Evolutionary conservation across 2,797 vertebrate genomes (phyloP), one percentile per base, ranked within the genome.

Genomic region (Acrossocheilus wenchowensis): DNA sequence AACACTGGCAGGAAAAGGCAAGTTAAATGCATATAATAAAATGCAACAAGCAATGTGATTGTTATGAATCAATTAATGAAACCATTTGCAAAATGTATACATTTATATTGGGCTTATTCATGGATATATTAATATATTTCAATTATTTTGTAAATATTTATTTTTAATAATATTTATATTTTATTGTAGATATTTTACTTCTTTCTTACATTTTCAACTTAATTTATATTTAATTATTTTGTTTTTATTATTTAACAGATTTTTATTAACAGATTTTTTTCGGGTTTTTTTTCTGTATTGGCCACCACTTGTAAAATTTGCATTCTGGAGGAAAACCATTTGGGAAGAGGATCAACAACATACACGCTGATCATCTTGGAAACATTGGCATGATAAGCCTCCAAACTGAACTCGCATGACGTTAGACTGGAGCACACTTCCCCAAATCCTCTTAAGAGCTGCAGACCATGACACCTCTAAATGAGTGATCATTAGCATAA

Each of bases 401-500:
- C 90, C 91, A 92, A 92, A 89, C 92, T 92, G 88, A 89, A 84
- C 74, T 90, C 90, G 89, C 84, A 85, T 90, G 82, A 87, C 89
- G 86, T 87, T 90, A 84, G 48, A 88, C 83, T 6, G 75, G 78
- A 69, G 68, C 91, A 90, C 87, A 69, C 82, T 92, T 71, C 41
- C 89, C 89, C 91, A 93, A 91, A 92, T 92, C 89, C 89, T 92
- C 89, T 83, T 91, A 81, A 74, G 87, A 88, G 39, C 88, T 89
- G 50, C 45, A 81, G 69, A 64, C 90, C 89, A 91, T 89, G 88
- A 88, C 89, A 90, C 90, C 90, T 90, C 89, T 87, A 94, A 94
- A 95, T 93, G 91, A 94, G 90, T 74, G 90, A 87, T 92, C 92
- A 95, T 95, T 94, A 93, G 93, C 94, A 94, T 94, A 94, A 95